Base-by-base conservation (phyloP, 2,888 invertebrate genomes). In the Ecdyonurus torrentis region DNA sequence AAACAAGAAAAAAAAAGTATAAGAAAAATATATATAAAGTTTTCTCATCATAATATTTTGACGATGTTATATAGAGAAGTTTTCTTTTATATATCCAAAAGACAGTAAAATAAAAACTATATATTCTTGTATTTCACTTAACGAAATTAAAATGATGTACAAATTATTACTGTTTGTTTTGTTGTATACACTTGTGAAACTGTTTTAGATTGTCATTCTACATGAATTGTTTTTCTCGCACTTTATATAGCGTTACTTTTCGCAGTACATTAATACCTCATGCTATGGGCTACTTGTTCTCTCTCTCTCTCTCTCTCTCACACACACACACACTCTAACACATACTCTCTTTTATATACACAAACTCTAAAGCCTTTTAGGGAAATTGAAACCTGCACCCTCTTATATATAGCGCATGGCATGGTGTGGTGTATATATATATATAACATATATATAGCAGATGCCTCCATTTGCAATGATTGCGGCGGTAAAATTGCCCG, bases 321-420 rank as follows among this genome's bases (percentile, higher is more conserved):
- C n/a, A n/a, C n/a, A n/a, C n/a, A n/a, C n/a, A n/a, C n/a, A n/a
- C n/a, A n/a, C n/a, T n/a, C n/a, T n/a, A n/a, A n/a, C n/a, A n/a
- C n/a, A n/a, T n/a, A n/a, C n/a, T n/a, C n/a, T n/a, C n/a, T n/a
- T n/a, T n/a, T n/a, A n/a, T n/a, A n/a, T n/a, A n/a, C n/a, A n/a
- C n/a, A n/a, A n/a, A 15, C 37, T 20, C 62, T n/a, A n/a, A n/a
- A 50, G 59, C 63, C 63, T 63, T 59, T 59, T 63, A 63, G 52
- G 63, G 63, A 63, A 59, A 63, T 63, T 63, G 63, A 63, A 63
- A 63, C 58, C 59, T 37, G 58, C 63, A 19, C 55, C 55, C 55
- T 19, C 55, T 20, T n/a, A 7, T 20, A 10, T n/a, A 3, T 55
- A n/a, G 3, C 55, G 7, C 55, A 19, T n/a, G 2, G 23, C 24